phyloP scores from a whole-genome alignment of 2,888 invertebrate genomes.

The Danaus chrysippus region DNA sequence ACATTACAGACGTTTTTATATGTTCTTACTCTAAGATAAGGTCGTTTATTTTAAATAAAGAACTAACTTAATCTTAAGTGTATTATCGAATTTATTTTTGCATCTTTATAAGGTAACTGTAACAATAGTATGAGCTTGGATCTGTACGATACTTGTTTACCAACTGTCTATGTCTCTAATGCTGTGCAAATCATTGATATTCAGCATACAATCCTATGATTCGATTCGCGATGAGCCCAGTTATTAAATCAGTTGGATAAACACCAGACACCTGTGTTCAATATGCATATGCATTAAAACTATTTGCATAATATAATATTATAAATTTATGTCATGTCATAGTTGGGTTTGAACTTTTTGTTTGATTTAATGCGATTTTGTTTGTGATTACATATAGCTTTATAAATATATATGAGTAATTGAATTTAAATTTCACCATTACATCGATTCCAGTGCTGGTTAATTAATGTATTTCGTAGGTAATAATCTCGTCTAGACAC shows the following conservation, averaged over 20 bases:
- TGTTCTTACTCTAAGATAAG: neutral
- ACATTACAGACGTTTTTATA: neutral
- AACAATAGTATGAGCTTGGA: slow-evolving; percentile 32
- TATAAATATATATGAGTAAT: neutral
- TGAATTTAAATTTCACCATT: neutral
- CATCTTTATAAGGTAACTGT: neutral
- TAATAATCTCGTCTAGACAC: slow-evolving; percentile 1
- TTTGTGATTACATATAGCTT: slow-evolving; percentile 6
- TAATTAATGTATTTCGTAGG: neutral
- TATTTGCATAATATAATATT: slow-evolving; percentile 48
- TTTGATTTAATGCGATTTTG: slow-evolving; percentile 9
- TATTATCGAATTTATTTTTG: neutral
- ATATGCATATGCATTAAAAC: slow-evolving; percentile 47
- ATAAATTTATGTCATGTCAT: slow-evolving; percentile 22
- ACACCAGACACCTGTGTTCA: slow-evolving; percentile 58
- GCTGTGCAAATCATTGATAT: slow-evolving; percentile 65
- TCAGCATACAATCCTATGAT: slow-evolving; percentile 58
- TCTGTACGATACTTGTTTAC: slow-evolving; percentile 49
- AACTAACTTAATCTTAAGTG: no score
- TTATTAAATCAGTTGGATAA: slow-evolving; percentile 74
- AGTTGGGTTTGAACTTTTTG: slow-evolving; percentile 14
- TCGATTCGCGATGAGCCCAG: slow-evolving; percentile 62
- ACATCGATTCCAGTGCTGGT: neutral
- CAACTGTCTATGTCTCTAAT: slow-evolving; percentile 66
- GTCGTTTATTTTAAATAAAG: no score